These are phyloP conservation scores for Agrochola circellaris DNA, from an alignment of 2,888 invertebrate species.

Conservation along the genomic window DNA sequence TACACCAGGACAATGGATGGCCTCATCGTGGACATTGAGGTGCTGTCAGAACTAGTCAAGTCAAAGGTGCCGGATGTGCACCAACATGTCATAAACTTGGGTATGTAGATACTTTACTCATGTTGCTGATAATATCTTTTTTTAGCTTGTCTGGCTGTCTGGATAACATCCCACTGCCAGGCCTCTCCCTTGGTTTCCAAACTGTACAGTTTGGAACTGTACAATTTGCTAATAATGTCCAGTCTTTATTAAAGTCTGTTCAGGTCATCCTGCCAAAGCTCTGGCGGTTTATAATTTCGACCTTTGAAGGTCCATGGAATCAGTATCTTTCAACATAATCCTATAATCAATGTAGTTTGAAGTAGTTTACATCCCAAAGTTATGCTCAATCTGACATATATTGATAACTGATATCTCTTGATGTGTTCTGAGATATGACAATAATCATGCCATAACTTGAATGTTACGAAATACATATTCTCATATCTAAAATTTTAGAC, in stretches of 20 bases:
- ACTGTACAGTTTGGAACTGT: not conserved
- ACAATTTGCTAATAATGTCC: not conserved
- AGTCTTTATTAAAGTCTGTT: not conserved
- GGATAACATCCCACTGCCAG: not conserved
- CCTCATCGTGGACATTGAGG: slow-evolving; percentile 96
- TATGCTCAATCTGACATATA: slow-evolving; percentile 33
- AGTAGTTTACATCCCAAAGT: slow-evolving; percentile 29
- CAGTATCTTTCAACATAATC: slow-evolving; percentile 19
- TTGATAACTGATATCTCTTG: slow-evolving; percentile 37
- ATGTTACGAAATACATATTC: not conserved
- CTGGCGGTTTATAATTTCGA: not conserved
- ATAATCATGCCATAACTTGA: not conserved
- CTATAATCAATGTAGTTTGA: slow-evolving; percentile 26
- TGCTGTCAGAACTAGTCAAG: slow-evolving; percentile 96
- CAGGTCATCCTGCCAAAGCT: not conserved
- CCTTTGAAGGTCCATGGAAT: not conserved
- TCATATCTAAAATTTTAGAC: not conserved
- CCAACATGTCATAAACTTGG: slow-evolving; percentile 94
- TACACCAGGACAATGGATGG: slow-evolving; percentile 97
- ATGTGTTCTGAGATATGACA: slow-evolving; percentile 25
- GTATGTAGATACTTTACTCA: slow-evolving; percentile 75
- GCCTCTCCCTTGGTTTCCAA: not conserved
- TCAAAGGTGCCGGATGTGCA: slow-evolving; percentile 95
- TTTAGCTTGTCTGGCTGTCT: not conserved
- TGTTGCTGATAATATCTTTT: not conserved